A percentile compares a stretch with the other conserved stretches of the same genome.
Conservation (phyloP, 2,113 vertebrate species). For the Ochotona princeps region DNA sequence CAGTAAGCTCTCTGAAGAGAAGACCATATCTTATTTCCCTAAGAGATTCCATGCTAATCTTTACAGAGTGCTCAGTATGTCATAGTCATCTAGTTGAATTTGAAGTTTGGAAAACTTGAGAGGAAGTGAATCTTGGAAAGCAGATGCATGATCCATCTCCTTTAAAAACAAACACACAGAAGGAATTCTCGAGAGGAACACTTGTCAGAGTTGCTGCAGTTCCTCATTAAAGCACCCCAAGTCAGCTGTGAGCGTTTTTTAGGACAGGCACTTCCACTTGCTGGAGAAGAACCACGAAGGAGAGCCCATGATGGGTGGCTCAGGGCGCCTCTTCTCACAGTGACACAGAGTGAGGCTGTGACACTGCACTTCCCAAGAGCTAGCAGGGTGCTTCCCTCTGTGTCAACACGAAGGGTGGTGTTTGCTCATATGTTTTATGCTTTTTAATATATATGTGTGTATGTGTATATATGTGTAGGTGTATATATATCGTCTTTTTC, state of each 20-base stretch:
- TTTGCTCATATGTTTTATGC: constrained; percentile 13
- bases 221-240: neutral
- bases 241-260: constrained; percentile 28
- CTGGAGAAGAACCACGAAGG: neutral
- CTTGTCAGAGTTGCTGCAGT: neutral
- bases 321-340: neutral
- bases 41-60: neutral
- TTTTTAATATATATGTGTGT: neutral
- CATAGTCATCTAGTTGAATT: neutral
- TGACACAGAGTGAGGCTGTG: neutral
- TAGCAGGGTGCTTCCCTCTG: neutral
- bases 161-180: constrained; percentile 17
- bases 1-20: constrained; percentile 1
- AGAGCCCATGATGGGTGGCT: neutral
- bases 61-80: neutral
- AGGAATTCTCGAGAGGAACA: neutral
- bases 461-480: too few relatives aligned
- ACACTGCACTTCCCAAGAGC: neutral
- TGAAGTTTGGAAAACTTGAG: constrained; percentile 33
- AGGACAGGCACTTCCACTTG: neutral
- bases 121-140: neutral
- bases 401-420: neutral
- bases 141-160: neutral
- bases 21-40: neutral
- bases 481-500: too few relatives aligned